phyloP scores from a whole-genome alignment of 1,140 invertebrate species.

The Zaprionus taronus region DNA sequence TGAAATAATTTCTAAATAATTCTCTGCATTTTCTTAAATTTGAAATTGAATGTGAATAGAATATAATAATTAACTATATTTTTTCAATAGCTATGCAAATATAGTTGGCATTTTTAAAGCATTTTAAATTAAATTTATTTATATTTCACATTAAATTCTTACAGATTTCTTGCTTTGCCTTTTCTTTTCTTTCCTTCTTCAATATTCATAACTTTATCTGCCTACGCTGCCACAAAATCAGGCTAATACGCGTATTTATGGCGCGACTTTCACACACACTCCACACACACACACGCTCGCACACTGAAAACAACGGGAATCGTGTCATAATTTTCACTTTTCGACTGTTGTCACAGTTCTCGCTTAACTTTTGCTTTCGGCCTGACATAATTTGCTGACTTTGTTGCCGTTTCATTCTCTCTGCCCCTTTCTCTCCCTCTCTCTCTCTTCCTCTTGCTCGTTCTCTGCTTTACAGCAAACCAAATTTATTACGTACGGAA shows the following conservation, averaged over 20 bases:
- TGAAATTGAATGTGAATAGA: too few relatives aligned
- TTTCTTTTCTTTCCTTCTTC: not conserved
- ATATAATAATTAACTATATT: too few relatives aligned
- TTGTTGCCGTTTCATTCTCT: constrained; percentile 9
- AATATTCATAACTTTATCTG: not conserved
- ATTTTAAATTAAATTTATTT: not conserved
- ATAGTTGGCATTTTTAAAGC: not conserved
- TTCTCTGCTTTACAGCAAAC: constrained; percentile 18
- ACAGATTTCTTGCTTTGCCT: not conserved
- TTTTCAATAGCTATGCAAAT: too few relatives aligned
- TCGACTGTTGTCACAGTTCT: constrained; percentile 56
- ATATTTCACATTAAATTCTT: not conserved
- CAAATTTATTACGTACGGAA: constrained; percentile 10
- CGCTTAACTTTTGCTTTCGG: constrained; percentile 63
- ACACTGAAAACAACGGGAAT: constrained; percentile 26
- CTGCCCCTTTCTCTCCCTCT: not conserved
- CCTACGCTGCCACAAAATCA: constrained; percentile 49
- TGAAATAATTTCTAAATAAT: too few relatives aligned
- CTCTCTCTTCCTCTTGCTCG: constrained; percentile 17
- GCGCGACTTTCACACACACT: constrained; percentile 33
- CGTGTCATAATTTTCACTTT: constrained; percentile 78
- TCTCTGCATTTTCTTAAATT: too few relatives aligned
- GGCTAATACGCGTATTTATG: constrained; percentile 81
- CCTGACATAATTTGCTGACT: constrained; percentile 65
- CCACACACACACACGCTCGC: not conserved